A percentile compares a stretch with the other conserved stretches of the same genome.
Evolutionary conservation across 2,113 vertebrate species (phyloP).

Genomic region (Rostratula benghalensis): DNA sequence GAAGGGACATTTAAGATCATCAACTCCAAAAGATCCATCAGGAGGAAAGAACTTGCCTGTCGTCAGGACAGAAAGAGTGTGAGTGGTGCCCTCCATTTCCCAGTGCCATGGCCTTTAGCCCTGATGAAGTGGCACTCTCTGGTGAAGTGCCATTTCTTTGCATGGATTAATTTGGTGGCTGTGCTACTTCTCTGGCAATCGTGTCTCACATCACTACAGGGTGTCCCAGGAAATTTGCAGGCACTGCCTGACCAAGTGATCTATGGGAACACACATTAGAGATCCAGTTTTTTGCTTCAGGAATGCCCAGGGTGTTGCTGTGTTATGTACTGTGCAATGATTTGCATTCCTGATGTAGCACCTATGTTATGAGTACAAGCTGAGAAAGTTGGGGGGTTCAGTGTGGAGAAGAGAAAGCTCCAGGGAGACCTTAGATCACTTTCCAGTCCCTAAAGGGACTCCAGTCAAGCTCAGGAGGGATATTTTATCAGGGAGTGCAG

Average conservation of each 20-base stretch:
- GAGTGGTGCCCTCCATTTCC: neutral
- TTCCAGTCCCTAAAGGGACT: no score
- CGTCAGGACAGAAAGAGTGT: fast-evolving
- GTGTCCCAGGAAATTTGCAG: neutral
- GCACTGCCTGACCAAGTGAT: neutral
- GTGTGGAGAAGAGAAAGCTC: no score
- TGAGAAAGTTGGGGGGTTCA: no score
- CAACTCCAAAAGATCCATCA: neutral
- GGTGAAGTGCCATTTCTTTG: no score
- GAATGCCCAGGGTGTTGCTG: neutral
- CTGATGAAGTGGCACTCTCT: no score
- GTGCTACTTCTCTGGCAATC: neutral
- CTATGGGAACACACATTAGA: neutral
- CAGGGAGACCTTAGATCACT: no score
- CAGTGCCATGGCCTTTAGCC: neutral
- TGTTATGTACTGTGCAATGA: neutral
- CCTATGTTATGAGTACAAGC: no score
- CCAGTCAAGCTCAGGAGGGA: no score
- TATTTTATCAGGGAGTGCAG: no score
- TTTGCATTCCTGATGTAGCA: neutral
- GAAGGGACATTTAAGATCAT: no score
- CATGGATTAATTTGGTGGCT: neutral
- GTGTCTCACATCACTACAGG: neutral
- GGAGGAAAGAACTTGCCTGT: neutral
- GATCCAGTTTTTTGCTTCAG: neutral